Evolutionary conservation across 2,888 invertebrate species (phyloP).

Genomic region (Notodonta dromedarius): DNA sequence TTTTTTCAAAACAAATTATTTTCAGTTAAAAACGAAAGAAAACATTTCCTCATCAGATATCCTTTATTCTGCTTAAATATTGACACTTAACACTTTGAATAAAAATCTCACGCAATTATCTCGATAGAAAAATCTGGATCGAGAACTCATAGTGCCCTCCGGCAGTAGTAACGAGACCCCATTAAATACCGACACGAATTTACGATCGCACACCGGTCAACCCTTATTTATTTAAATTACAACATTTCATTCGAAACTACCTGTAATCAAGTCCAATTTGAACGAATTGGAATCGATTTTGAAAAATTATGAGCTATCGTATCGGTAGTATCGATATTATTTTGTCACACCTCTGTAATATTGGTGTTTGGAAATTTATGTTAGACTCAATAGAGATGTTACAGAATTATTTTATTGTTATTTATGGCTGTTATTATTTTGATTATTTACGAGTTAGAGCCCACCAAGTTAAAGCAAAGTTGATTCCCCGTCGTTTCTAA

Average conservation of each 20-base stretch:
- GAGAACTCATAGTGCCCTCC: conserved; percentile 36
- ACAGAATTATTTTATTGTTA: neutral
- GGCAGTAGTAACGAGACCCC: conserved; percentile 50
- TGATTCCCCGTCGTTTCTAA: no score
- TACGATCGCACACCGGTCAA: conserved; percentile 45
- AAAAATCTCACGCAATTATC: no score
- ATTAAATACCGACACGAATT: conserved; percentile 60
- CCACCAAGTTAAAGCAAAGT: no score
- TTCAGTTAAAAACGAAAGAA: no score
- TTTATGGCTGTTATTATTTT: neutral
- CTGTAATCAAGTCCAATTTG: conserved; percentile 46
- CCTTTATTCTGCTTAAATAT: neutral
- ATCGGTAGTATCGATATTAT: conserved; percentile 26
- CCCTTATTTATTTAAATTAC: conserved; percentile 64
- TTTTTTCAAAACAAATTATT: no score
- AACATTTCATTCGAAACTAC: conserved; percentile 49
- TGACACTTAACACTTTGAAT: neutral
- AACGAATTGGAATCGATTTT: conserved; percentile 41
- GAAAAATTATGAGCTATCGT: conserved; percentile 26
- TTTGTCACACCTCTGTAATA: conserved; percentile 34
- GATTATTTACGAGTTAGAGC: neutral
- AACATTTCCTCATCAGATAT: no score
- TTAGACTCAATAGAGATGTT: neutral
- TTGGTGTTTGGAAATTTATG: conserved; percentile 18
- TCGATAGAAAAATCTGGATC: conserved; percentile 15